Conservation (phyloP, 2,113 vertebrate species). For the Calypte anna region DNA sequence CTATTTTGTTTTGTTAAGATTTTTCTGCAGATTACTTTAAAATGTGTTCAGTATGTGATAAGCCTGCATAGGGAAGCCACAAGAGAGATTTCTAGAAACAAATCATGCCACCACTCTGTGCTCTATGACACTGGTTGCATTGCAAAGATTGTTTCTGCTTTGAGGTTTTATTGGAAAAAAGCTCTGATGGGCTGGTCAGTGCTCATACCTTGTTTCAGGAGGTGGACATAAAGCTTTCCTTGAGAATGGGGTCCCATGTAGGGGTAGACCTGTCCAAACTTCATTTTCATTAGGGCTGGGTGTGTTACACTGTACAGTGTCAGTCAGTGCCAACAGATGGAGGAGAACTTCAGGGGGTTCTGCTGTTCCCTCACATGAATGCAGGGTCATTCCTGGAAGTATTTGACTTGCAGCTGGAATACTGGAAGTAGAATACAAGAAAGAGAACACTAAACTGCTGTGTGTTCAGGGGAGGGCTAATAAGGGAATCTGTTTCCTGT, state of each 20-base stretch:
- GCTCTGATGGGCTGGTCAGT: neutral
- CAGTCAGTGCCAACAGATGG: neutral
- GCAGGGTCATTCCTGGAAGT: neutral
- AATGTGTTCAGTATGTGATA: neutral
- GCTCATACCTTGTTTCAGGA: neutral
- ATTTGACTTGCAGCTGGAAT: neutral
- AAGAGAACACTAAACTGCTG: neutral
- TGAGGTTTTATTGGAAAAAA: neutral
- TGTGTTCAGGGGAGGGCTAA: neutral
- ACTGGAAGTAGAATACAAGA: neutral
- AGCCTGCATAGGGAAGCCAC: neutral
- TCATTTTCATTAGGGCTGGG: neutral
- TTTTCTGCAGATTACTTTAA: neutral
- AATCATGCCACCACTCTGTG: neutral
- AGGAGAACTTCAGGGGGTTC: neutral
- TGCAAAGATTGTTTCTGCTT: neutral
- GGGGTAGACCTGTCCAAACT: neutral
- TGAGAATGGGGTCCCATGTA: neutral
- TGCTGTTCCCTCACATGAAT: neutral
- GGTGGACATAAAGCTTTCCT: neutral
- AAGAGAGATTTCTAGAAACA: neutral
- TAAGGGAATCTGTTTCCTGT: neutral
- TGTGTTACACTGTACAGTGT: neutral
- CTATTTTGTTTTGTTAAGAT: neutral
- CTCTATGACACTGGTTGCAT: neutral